Conservation (phyloP, 2,113 vertebrate species). For the Gymnarchus niloticus region DNA sequence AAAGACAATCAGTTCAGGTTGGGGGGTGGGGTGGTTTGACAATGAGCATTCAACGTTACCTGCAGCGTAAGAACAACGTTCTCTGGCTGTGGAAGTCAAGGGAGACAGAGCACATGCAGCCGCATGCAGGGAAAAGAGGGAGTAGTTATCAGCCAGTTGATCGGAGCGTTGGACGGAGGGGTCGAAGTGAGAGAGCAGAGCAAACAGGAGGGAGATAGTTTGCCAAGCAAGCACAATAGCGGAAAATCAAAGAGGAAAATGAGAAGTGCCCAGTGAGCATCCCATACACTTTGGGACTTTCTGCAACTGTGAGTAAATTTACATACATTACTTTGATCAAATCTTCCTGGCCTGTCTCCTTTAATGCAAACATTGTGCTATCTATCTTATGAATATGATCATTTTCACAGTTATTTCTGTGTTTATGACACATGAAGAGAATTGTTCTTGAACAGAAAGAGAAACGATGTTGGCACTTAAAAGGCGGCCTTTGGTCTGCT, state of each 20-base stretch:
- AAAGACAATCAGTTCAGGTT: background rate
- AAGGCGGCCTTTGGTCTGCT: background rate
- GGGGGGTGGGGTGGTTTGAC: background rate
- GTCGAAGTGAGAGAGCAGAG: background rate
- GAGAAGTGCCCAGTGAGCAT: no score
- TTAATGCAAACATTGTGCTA: background rate
- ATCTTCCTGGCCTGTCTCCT: background rate
- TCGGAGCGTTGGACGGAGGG: background rate
- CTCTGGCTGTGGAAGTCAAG: background rate
- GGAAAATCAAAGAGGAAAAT: no score
- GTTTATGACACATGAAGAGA: background rate
- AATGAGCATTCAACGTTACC: background rate
- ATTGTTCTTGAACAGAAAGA: background rate
- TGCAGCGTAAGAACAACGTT: constrained; percentile 16
- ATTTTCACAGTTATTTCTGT: background rate
- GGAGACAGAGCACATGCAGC: background rate
- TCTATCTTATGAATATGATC: background rate
- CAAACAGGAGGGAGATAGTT: background rate
- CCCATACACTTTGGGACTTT: background rate
- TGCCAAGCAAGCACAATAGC: background rate
- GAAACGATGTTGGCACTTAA: background rate
- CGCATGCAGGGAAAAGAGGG: background rate
- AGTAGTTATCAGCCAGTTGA: background rate
- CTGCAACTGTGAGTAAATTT: background rate
- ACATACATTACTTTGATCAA: background rate